These are phyloP conservation scores for Rynchops niger DNA, from an alignment of 2,113 vertebrate species.

Conservation along the genomic window DNA sequence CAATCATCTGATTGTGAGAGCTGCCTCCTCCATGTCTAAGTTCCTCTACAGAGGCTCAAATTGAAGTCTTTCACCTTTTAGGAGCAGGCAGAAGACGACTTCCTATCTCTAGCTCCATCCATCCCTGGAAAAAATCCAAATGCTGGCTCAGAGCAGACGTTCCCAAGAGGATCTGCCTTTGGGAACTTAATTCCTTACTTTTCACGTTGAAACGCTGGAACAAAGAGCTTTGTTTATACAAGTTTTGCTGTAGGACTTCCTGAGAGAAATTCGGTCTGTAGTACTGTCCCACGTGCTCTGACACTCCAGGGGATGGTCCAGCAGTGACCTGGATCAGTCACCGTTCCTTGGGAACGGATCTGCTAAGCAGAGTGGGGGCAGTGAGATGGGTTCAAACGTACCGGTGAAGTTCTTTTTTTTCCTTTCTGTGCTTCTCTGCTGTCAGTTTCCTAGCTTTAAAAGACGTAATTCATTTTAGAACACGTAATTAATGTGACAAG, in stretches of 20 bases:
- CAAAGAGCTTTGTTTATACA: neutral
- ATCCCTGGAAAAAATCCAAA: neutral
- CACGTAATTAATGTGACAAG: neutral
- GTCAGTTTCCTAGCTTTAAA: neutral
- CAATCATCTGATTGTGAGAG: neutral
- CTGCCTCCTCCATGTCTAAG: neutral
- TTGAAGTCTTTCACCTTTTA: neutral
- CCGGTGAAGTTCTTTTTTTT: neutral
- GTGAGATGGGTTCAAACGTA: neutral
- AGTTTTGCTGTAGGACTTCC: neutral
- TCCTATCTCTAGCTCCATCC: neutral
- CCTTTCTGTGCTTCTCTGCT: neutral
- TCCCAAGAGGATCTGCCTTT: neutral
- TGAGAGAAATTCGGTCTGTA: neutral
- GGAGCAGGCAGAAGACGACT: neutral
- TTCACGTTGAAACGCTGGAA: neutral
- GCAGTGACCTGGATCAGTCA: neutral
- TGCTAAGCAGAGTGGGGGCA: neutral
- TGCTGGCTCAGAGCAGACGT: neutral
- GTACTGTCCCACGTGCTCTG: neutral
- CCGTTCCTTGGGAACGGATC: neutral
- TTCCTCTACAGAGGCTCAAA: neutral
- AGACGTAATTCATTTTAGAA: neutral
- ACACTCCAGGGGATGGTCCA: neutral
- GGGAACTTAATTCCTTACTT: neutral